phyloP scores from a whole-genome alignment of 2,797 vertebrate genomes.

The Natrix natrix region DNA sequence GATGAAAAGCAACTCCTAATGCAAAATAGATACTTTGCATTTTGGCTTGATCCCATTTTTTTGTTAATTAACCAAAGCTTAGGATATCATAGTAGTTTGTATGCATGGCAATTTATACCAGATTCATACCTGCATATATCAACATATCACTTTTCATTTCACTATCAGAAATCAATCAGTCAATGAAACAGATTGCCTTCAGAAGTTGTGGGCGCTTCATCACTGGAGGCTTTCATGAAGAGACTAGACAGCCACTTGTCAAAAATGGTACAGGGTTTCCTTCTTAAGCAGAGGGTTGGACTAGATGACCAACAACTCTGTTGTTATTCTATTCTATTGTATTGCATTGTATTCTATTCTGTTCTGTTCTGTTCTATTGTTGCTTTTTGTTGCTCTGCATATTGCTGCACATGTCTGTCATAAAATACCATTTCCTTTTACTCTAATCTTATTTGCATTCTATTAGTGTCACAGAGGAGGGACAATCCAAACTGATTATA shows the following conservation, averaged over 20 bases:
- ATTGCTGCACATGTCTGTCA: constrained; percentile 46
- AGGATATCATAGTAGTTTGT: constrained; percentile 41
- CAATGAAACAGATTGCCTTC: too few relatives aligned
- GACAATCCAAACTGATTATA: constrained; percentile 78
- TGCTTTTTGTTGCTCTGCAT: constrained; percentile 56
- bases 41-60: constrained; percentile 39
- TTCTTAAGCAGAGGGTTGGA: too few relatives aligned
- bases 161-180: too few relatives aligned
- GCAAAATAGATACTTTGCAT: not conserved
- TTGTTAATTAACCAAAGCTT: constrained; percentile 30
- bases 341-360: too few relatives aligned
- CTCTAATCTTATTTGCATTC: constrained; percentile 73
- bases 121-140: constrained; percentile 61
- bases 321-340: too few relatives aligned
- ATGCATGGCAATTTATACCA: constrained; percentile 50
- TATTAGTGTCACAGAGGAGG: constrained; percentile 71
- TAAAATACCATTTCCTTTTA: constrained; percentile 66
- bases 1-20: not conserved
- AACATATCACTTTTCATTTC: constrained; percentile 28
- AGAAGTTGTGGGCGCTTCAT: too few relatives aligned
- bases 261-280: too few relatives aligned
- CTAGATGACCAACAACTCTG: too few relatives aligned
- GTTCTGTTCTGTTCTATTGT: constrained; percentile 39
- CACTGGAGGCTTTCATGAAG: too few relatives aligned
- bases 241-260: too few relatives aligned